Evolutionary conservation across 1,140 invertebrate species (phyloP), one percentile per base, ranked within the genome.

Genomic region (Brachionus koreanus): DNA sequence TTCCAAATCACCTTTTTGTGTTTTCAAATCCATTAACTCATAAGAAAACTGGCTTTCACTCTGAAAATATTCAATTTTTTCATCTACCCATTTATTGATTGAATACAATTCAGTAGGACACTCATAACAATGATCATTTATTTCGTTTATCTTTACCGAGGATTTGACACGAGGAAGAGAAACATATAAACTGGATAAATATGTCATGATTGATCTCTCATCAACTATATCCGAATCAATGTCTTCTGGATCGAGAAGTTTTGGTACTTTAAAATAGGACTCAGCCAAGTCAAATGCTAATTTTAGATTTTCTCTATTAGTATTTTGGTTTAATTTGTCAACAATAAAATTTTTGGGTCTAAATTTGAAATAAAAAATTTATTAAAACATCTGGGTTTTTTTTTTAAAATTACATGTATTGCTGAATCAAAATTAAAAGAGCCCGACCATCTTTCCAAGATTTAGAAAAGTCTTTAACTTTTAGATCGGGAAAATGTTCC

Each of bases 191-290:
- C 96, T 98, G 83, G 97, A 98, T 85, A 99, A 96, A 90, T 99
- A 99, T 25, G 97, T 99, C 87, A 99, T 97, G 87, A 99, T 92
- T 65, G 97, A 98, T 89, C 98, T 98, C 91, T 99, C 97, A 90
- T 99, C 97, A 63, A 96, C 95, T 89, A 98, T 94, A 85, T 95
- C 94, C 84, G 95, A 98, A 90, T 99, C 97, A 85, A 99, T 95
- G 92, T 99, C 97, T 61, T 99, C 98, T 79, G 97, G 94, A 91
- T 99, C 97, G 84, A 99, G 91, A 85, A 99, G 92, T 88, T 95
- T 92, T 82, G 96, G 98, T 85, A 99, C 97, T 85, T 95, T 96
- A 89, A 97, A 98, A 87, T 99, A 96, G 87, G 93, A 92, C 90
- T 99, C 97, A 76, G 96, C 96, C 85, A 96, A 91, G 86, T 94